Base-by-base conservation (phyloP, 2,888 invertebrate species). In the Smittia sp. region DNA sequence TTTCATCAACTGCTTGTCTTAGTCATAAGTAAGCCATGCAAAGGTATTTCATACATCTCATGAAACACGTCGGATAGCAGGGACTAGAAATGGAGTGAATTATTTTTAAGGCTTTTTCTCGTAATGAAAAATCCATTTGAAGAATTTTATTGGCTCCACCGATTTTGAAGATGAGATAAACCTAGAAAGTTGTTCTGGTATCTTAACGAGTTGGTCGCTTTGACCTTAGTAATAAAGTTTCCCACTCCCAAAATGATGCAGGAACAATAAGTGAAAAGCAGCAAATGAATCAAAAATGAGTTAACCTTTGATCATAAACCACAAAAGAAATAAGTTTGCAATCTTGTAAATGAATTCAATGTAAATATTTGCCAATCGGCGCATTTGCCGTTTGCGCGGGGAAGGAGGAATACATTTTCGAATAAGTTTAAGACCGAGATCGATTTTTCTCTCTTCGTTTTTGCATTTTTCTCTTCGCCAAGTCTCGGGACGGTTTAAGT, bases 211-310 rank as follows among this genome's bases (percentile, higher is more conserved):
- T 32, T 32, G 4, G 32, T 6, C 32, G 32, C 32, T 3, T n/a
- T 9, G 32, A 32, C 32, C 32, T 32, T 9, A 32, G 32, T 9
- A 32, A 32, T 9, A 32, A 32, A 32, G 32, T 32, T 32, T 46
- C 46, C 46, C 46, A 46, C 46, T 46, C 46, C 46, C n/a, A 11
- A n/a, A 15, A 15, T 46, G 46, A 46, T 46, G 6, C 15, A n/a
- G 46, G 46, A 46, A 46, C 46, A 46, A 46, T 11, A 46, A 46
- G 46, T n/a, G 46, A 46, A 68, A 38, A 22, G 41, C n/a, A n/a
- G n/a, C 46, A 68, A 68, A 68, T 68, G 68, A 68, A 68, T 68
- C 68, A 68, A 68, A 68, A 68, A 68, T 68, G 68, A 46, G 68
- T 46, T 68, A 41, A 68, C 68, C 68, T 68, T 68, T 68, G 68